Conservation (phyloP, 1,140 invertebrate species). For the Ruditapes philippinarum region DNA sequence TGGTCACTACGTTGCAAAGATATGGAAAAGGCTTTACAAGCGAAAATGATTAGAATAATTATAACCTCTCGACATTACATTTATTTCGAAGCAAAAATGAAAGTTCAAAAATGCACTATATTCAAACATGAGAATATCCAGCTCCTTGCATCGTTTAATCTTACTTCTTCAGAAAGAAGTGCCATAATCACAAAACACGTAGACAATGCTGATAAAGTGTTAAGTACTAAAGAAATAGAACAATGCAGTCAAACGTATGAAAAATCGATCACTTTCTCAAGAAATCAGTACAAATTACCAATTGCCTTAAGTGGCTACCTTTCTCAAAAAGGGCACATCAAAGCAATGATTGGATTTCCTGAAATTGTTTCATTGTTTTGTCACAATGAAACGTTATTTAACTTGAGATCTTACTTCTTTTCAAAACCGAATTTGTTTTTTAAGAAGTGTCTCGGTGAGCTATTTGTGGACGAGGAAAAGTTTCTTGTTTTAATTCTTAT, state of each 20-base stretch:
- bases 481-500: neutral
- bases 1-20: neutral
- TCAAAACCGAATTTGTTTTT: slow-evolving; percentile 7
- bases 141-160: neutral
- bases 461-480: neutral
- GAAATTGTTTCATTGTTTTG: slow-evolving; percentile 21
- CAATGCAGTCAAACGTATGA: neutral
- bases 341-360: slow-evolving; percentile 33
- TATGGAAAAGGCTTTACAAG: slow-evolving; percentile 15
- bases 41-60: neutral
- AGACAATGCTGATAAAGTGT: neutral
- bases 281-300: neutral
- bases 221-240: neutral
- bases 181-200: neutral
- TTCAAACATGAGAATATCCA: neutral
- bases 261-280: neutral
- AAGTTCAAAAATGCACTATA: neutral
- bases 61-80: slow-evolving; percentile 54
- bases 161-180: slow-evolving; percentile 1
- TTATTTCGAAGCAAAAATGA: neutral
- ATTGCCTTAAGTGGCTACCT: neutral
- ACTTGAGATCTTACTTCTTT: slow-evolving; percentile 21
- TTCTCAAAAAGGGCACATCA: neutral
- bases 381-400: neutral
- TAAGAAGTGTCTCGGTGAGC: slow-evolving; percentile 28